Evolutionary conservation across 2,113 vertebrate species (phyloP).

Genomic region (Oncorhynchus nerka): DNA sequence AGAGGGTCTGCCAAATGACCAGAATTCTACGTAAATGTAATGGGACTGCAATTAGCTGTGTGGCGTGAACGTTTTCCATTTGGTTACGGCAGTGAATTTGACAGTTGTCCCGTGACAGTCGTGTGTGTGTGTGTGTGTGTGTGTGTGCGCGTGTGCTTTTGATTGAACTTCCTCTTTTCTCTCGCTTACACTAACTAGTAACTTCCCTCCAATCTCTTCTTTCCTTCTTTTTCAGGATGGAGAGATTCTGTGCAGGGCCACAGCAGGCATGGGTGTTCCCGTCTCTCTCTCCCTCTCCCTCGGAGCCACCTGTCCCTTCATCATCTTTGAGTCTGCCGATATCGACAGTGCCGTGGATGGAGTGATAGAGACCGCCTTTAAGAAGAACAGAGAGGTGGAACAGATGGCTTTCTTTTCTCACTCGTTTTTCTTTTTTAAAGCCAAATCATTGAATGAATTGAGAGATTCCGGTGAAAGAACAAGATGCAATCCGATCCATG

Average conservation of each 20-base stretch:
- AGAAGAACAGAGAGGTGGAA: conserved; percentile 67
- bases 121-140: too few relatives aligned
- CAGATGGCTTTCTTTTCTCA: not conserved
- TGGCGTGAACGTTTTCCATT: too few relatives aligned
- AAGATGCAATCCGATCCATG: not conserved
- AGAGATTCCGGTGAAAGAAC: not conserved
- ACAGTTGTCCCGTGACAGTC: too few relatives aligned
- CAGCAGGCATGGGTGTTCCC: conserved; percentile 53
- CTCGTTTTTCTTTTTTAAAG: not conserved
- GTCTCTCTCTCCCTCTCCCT: conserved; percentile 57
- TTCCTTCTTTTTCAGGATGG: conserved; percentile 51
- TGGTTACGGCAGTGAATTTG: too few relatives aligned
- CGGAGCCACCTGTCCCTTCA: conserved; percentile 68
- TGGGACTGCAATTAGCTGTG: too few relatives aligned
- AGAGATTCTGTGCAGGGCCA: conserved; percentile 43
- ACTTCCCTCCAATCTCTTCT: not conserved
- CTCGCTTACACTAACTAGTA: not conserved
- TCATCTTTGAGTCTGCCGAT: conserved; percentile 76
- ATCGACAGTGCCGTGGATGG: conserved; percentile 75
- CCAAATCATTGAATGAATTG: not conserved
- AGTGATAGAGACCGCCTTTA: conserved; percentile 67
- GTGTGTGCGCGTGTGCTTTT: too few relatives aligned
- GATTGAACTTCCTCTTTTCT: not conserved
- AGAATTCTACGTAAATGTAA: too few relatives aligned
- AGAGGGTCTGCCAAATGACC: too few relatives aligned